These are phyloP conservation scores for Cyphomyrus discorhynchus DNA, from an alignment of 2,113 vertebrate species.

Conservation along the genomic window DNA sequence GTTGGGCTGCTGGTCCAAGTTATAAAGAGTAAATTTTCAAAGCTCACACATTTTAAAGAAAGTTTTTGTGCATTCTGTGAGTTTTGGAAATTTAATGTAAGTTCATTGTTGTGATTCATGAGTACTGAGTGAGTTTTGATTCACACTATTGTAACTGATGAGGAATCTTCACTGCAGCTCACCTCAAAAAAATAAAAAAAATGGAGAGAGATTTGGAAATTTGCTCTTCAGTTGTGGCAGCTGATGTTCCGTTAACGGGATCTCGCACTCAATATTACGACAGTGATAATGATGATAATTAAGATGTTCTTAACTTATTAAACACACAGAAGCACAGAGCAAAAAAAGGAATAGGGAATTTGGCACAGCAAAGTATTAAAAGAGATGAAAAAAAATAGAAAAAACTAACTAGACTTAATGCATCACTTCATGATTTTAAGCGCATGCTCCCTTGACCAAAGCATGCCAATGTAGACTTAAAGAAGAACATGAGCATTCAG, in stretches of 20 bases:
- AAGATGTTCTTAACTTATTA: not conserved
- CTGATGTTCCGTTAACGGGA: not conserved
- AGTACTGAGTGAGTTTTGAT: too few species aligned
- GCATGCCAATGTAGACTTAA: not conserved
- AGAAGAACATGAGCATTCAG: not conserved
- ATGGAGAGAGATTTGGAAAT: not conserved
- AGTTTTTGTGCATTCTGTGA: too few species aligned
- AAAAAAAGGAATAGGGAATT: not conserved
- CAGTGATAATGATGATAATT: not conserved
- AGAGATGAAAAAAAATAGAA: not conserved
- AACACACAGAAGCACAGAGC: not conserved
- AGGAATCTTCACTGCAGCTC: too few species aligned
- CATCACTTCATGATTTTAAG: not conserved
- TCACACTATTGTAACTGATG: too few species aligned
- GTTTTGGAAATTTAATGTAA: too few species aligned
- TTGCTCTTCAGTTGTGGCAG: not conserved
- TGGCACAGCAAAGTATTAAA: not conserved
- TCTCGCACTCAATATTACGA: not conserved
- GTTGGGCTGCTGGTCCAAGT: too few species aligned
- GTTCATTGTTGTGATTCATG: too few species aligned
- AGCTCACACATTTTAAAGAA: not conserved
- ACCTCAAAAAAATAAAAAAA: too few species aligned
- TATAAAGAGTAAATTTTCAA: not conserved
- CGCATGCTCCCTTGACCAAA: not conserved
- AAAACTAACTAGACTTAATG: not conserved